Evolutionary conservation across 2,888 invertebrate genomes (phyloP).

Genomic region (Seira musarum): DNA sequence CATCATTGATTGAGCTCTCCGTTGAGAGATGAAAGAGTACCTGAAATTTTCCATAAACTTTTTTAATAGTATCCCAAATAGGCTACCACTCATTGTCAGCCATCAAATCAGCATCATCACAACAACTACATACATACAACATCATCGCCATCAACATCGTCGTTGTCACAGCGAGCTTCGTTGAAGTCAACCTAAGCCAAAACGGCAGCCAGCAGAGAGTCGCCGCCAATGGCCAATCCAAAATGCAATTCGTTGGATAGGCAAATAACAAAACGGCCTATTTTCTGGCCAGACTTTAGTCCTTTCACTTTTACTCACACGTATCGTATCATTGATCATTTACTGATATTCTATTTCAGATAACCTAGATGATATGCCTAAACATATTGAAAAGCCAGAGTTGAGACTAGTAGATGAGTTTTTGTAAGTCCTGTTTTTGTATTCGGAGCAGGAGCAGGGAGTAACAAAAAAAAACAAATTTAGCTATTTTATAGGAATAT

Average conservation of each 20-base stretch:
- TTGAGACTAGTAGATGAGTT: not conserved
- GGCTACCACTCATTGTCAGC: not conserved
- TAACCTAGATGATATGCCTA: conserved; percentile 45
- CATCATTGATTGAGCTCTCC: not conserved
- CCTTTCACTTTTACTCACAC: conserved; percentile 57
- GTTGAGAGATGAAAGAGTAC: not conserved
- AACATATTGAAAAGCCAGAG: not conserved
- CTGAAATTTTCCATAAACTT: conserved; percentile 7
- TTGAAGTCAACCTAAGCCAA: not conserved
- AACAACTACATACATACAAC: too few relatives aligned
- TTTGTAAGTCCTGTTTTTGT: not conserved
- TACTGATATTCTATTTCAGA: conserved; percentile 48
- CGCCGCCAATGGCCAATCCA: too few relatives aligned
- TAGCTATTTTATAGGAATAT: too few relatives aligned
- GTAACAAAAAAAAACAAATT: conserved; percentile 44
- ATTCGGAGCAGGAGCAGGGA: not conserved
- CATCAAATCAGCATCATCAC: too few relatives aligned
- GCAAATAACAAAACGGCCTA: conserved; percentile 28
- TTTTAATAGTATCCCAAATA: not conserved
- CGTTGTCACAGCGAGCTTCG: not conserved
- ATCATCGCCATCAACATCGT: not conserved
- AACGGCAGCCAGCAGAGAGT: not conserved
- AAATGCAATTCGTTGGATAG: too few relatives aligned
- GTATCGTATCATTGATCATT: conserved; percentile 15
- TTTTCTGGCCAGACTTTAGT: conserved; percentile 34